phyloP scores from a whole-genome alignment of 2,888 invertebrate species.

The Andrena bucephala region DNA sequence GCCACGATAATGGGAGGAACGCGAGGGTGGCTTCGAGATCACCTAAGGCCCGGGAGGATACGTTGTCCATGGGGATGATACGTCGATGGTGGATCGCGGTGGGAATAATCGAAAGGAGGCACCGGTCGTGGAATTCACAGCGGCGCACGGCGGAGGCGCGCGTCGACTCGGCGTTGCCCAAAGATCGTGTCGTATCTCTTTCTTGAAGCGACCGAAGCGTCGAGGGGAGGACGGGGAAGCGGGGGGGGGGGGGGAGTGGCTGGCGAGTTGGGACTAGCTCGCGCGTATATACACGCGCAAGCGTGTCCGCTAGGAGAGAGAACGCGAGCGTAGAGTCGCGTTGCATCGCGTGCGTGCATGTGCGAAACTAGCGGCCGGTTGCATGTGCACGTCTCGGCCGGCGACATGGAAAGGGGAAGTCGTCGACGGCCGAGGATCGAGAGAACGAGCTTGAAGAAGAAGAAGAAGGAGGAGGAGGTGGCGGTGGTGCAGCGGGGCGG shows the following conservation, averaged over 20 bases:
- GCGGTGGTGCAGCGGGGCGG: conserved; percentile 80
- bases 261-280: conserved; percentile 1
- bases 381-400: conserved; percentile 73
- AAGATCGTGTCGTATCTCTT: conserved; percentile 67
- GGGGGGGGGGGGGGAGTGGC: background rate
- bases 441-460: conserved; percentile 66
- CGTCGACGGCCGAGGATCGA: conserved; percentile 73
- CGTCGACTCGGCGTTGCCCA: conserved; percentile 43
- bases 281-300: conserved; percentile 23
- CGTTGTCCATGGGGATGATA: too few species aligned
- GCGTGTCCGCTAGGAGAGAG: conserved; percentile 29
- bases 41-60: too few species aligned
- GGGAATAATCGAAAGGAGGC: background rate
- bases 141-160: conserved; percentile 28
- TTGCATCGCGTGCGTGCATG: conserved; percentile 53
- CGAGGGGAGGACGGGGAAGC: background rate
- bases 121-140: conserved; percentile 37
- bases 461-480: conserved; percentile 68
- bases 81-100: background rate
- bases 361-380: conserved; percentile 68
- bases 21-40: too few species aligned
- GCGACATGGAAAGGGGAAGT: conserved; percentile 82
- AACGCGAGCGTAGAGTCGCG: conserved; percentile 56
- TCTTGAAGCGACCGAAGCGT: conserved; percentile 10
- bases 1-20: too few species aligned